phyloP scores from a whole-genome alignment of 2,888 invertebrate species.

The Chaitophorus viminalis region DNA sequence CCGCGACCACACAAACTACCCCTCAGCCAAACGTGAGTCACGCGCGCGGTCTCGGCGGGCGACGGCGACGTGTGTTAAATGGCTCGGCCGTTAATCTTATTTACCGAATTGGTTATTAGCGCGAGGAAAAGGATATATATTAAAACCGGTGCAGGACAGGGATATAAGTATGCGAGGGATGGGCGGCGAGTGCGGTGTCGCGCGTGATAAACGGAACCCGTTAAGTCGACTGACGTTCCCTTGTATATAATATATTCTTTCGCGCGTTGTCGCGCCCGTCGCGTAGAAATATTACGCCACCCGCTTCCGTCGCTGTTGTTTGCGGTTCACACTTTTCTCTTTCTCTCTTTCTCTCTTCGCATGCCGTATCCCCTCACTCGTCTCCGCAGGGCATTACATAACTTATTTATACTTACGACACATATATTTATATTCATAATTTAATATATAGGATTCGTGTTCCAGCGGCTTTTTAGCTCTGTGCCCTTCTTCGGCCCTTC shows the following conservation, averaged over 20 bases:
- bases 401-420: background rate
- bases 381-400: background rate
- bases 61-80: slow-evolving; percentile 25
- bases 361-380: background rate
- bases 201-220: slow-evolving; percentile 39
- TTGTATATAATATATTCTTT: too few species aligned
- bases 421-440: background rate
- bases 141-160: background rate
- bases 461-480: background rate
- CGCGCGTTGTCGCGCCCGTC: too few species aligned
- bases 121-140: slow-evolving; percentile 5
- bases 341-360: too few species aligned
- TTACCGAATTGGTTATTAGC: slow-evolving; percentile 45
- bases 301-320: background rate
- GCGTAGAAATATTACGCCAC: background rate
- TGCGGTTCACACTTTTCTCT: background rate
- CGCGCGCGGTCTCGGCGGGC: background rate
- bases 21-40: slow-evolving; percentile 2
- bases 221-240: background rate
- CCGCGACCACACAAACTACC: background rate
- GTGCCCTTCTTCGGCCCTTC: background rate
- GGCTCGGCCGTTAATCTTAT: slow-evolving; percentile 29
- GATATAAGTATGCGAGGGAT: background rate
- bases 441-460: too few species aligned
- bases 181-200: background rate